Base-by-base conservation (phyloP, 2,888 invertebrate genomes). In the Ischnus inquisitorius region DNA sequence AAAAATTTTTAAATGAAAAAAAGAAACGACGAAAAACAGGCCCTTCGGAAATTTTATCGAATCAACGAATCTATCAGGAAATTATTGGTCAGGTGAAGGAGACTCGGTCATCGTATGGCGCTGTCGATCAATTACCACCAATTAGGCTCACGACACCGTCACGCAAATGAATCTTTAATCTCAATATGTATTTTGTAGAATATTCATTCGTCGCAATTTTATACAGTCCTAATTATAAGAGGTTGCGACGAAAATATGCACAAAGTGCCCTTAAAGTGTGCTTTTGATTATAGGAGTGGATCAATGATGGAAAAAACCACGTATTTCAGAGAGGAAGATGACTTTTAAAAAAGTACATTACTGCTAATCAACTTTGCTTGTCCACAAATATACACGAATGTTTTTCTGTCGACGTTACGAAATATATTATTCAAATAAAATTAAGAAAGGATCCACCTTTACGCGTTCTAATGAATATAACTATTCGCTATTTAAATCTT, bases 61-160 rank as follows among this genome's bases (percentile, higher is more conserved):
- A 84, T 81, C 87, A 67, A 82, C 80, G 80, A 85, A 88, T 89
- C 88, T 86, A 76, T 80, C 76, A 57, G 6, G 39, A 60, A 12
- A 19, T 81, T 82, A 87, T 84, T 74, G 79, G 62, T 78, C 80
- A 84, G 76, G 79, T 79, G 82, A 76, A 64, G 69, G 75, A 81
- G 81, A 82, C 85, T 83, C 83, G 83, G 62, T 68, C 69, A 77
- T 80, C 77, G 64, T 80, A 77, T 77, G 77, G 72, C 83, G 43
- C 54, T 62, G 48, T 60, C 68, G 74, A 74, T 57, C 41, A 82
- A 69, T 77, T 72, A 68, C 71, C 82, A 84, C 86, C 83, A 85
- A 85, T 86, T 87, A 83, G 82, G 60, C 83, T 75, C 84, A 83
- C 85, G 78, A 78, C 71, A 74, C 75, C 82, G 77, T 72, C 80